A percentile compares a stretch with the other conserved stretches of the same genome.
These are phyloP conservation scores for Diuraphis noxia DNA, from an alignment of 1,140 invertebrate genomes.

Conservation along the genomic window DNA sequence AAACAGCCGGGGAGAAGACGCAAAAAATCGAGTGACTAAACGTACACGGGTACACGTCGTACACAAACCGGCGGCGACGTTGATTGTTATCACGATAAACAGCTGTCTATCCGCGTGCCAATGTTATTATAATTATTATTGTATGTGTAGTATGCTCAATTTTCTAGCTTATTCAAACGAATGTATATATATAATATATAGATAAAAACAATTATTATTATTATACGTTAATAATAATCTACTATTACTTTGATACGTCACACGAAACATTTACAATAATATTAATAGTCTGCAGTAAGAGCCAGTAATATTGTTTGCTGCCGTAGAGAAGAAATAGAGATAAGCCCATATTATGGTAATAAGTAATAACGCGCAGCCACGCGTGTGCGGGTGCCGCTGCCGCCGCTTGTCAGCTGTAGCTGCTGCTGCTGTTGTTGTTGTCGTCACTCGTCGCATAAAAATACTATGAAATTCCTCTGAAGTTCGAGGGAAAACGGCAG, in stretches of 20 bases:
- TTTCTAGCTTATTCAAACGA: not conserved
- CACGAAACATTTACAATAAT: not conserved
- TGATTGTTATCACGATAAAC: not conserved
- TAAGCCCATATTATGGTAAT: too few species aligned
- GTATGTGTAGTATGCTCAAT: not conserved
- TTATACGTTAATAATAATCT: not conserved
- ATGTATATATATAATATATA: not conserved
- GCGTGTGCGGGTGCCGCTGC: not conserved
- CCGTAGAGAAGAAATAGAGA: too few species aligned
- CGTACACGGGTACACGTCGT: too few species aligned
- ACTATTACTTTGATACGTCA: not conserved
- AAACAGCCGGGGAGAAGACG: not conserved
- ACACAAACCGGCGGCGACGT: not conserved
- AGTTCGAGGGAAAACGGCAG: too few species aligned
- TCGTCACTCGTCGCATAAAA: not conserved
- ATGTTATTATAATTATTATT: not conserved
- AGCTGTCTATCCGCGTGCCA: slow-evolving; percentile 14
- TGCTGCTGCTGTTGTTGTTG: not conserved
- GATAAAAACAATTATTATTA: not conserved
- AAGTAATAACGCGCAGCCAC: too few species aligned
- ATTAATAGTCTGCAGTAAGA: not conserved
- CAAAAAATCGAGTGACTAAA: not conserved
- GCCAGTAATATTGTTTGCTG: too few species aligned
- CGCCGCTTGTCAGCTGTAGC: not conserved
- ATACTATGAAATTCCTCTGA: not conserved